Conservation (phyloP, 2,797 vertebrate species). For the Microctenopoma lineatum region DNA sequence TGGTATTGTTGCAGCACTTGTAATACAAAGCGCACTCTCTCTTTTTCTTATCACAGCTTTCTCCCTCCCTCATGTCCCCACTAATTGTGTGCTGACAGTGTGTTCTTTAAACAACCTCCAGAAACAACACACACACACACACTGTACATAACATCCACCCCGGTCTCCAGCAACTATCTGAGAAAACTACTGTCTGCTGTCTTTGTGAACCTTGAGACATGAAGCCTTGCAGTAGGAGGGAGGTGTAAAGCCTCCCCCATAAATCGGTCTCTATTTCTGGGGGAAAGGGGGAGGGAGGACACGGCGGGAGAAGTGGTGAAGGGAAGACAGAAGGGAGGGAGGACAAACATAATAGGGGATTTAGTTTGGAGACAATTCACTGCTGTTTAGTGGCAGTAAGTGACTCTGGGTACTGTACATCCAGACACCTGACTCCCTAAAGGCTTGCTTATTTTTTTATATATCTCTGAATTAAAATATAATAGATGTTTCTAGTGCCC, state of each 20-base stretch:
- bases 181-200: conserved; percentile 44
- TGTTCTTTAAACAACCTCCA: conserved; percentile 72
- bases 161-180: conserved; percentile 42
- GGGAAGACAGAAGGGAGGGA: conserved; percentile 27
- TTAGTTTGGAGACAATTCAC: conserved; percentile 48
- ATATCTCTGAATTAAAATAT: too few relatives aligned
- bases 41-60: conserved; percentile 52
- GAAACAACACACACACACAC: conserved; percentile 58
- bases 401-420: conserved; percentile 36
- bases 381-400: conserved; percentile 67
- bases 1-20: conserved; percentile 37
- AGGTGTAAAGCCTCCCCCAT: conserved; percentile 52
- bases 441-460: too few relatives aligned
- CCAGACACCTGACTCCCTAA: conserved; percentile 20
- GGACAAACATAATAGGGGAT: conserved; percentile 27
- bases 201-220: conserved; percentile 38
- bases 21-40: conserved; percentile 61
- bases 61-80: conserved; percentile 40
- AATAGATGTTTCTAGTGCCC: too few relatives aligned
- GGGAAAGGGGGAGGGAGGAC: not conserved
- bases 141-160: conserved; percentile 30
- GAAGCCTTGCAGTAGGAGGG: conserved; percentile 22
- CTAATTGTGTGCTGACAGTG: conserved; percentile 61
- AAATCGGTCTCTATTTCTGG: conserved; percentile 58
- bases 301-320: conserved; percentile 10